phyloP scores from a whole-genome alignment of 1,140 invertebrate species.

The Bombus terrestris region DNA sequence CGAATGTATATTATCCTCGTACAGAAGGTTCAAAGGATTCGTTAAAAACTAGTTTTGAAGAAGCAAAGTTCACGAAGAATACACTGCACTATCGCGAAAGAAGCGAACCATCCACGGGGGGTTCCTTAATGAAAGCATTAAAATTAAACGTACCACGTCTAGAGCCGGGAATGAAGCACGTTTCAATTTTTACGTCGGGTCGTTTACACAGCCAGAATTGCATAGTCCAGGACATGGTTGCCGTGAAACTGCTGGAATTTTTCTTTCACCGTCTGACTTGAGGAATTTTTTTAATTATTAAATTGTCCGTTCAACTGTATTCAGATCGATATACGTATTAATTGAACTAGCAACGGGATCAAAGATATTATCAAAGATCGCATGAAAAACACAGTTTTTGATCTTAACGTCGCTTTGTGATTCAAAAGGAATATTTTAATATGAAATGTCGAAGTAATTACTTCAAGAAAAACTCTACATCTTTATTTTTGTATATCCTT shows the following conservation, averaged over 20 bases:
- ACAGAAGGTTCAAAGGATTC: background rate
- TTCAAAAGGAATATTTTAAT: background rate
- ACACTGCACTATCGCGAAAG: constrained; percentile 26
- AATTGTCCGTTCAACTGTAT: background rate
- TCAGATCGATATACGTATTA: background rate
- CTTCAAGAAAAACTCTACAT: too few species aligned
- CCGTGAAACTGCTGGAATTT: background rate
- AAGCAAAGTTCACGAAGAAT: background rate
- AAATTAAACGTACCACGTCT: constrained; percentile 65
- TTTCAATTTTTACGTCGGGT: constrained; percentile 23
- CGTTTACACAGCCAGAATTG: constrained; percentile 32
- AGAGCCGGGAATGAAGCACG: background rate
- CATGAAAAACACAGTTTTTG: background rate
- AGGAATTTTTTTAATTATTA: constrained; percentile 38
- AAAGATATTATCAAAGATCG: too few species aligned
- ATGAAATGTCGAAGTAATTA: too few species aligned
- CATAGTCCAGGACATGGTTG: background rate
- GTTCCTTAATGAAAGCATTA: constrained; percentile 68
- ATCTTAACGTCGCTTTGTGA: background rate
- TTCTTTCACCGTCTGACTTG: constrained; percentile 5
- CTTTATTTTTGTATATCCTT: too few species aligned
- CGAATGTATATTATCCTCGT: background rate
- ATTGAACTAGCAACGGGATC: too few species aligned
- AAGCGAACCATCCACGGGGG: background rate
- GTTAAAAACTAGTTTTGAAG: background rate